phyloP scores from a whole-genome alignment of 1,140 invertebrate genomes.

The Coenobita brevimanus region DNA sequence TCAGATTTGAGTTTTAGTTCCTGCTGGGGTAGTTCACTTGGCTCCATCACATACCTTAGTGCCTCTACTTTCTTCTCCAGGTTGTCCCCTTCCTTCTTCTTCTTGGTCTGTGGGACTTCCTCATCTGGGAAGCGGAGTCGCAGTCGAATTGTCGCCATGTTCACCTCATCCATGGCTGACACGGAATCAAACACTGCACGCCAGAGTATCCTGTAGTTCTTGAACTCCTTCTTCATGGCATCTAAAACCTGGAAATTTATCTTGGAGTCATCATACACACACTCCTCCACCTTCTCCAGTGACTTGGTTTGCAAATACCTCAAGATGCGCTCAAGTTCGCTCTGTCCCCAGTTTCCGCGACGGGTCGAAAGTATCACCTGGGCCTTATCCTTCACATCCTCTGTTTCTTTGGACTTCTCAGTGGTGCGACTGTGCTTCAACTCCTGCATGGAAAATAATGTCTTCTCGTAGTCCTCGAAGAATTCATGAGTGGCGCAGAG shows the following conservation, averaged over 20 bases:
- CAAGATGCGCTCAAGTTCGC: constrained; percentile 77
- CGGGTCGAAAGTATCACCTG: constrained; percentile 73
- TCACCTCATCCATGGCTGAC: constrained; percentile 82
- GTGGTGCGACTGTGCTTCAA: constrained; percentile 70
- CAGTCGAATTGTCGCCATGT: constrained; percentile 83
- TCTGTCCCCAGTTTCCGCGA: constrained; percentile 77
- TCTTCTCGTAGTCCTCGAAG: constrained; percentile 77
- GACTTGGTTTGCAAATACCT: constrained; percentile 74
- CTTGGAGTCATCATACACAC: constrained; percentile 76
- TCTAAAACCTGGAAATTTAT: constrained; percentile 79
- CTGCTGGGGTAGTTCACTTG: constrained; percentile 73
- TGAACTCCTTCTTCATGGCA: constrained; percentile 81
- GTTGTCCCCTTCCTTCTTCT: constrained; percentile 56
- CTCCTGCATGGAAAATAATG: constrained; percentile 75
- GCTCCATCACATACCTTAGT: constrained; percentile 75
- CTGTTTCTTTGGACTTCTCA: constrained; percentile 64
- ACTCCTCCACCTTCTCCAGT: constrained; percentile 70
- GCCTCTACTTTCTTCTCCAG: constrained; percentile 68
- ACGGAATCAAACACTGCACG: constrained; percentile 78
- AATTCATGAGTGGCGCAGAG: constrained; percentile 76
- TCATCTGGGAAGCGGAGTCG: constrained; percentile 76
- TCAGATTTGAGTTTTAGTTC: constrained; percentile 73
- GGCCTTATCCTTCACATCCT: constrained; percentile 69
- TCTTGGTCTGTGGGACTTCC: constrained; percentile 67
- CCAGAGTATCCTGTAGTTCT: constrained; percentile 80